Conservation (phyloP, 30 jellyfish, hydroid and myxozoan species). For the Aurelia coerulea region DNA sequence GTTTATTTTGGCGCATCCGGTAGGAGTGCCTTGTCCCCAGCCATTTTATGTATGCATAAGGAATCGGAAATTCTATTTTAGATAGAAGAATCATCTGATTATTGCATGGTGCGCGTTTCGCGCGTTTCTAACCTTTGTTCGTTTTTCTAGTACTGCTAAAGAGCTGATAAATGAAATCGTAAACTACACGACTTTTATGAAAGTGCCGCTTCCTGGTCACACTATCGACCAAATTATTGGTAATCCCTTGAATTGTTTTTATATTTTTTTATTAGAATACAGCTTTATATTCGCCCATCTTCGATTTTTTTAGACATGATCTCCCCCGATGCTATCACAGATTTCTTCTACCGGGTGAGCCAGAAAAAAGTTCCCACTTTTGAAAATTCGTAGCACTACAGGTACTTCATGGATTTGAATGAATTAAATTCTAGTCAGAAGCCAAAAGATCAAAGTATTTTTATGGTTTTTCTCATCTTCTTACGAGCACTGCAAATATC, state of each 20-base stretch:
- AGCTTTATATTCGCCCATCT: not conserved
- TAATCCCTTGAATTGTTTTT: not conserved
- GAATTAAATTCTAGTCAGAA: too few relatives aligned
- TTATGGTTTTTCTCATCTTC: too few relatives aligned
- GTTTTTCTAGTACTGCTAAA: constrained; percentile 73
- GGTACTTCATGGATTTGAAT: too few relatives aligned
- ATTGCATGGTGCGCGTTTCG: not conserved
- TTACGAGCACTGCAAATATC: too few relatives aligned
- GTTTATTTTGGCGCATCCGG: too few relatives aligned
- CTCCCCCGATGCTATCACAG: too few relatives aligned
- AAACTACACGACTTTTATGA: constrained; percentile 46
- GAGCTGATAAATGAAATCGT: constrained; percentile 69
- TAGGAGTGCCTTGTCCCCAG: too few relatives aligned
- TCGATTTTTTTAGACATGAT: not conserved
- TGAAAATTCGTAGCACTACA: too few relatives aligned
- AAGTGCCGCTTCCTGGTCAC: constrained; percentile 59
- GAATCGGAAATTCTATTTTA: not conserved
- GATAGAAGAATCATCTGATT: not conserved
- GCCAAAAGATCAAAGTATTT: too few relatives aligned
- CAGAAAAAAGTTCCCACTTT: too few relatives aligned
- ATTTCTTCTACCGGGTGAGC: too few relatives aligned
- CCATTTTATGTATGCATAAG: not conserved
- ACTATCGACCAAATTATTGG: constrained; percentile 45
- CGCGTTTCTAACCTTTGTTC: not conserved
- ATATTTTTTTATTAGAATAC: not conserved